A percentile compares a stretch with the other conserved stretches of the same genome.
Evolutionary conservation across 2,797 vertebrate species (phyloP).

Genomic region (Ctenopoma multispine): DNA sequence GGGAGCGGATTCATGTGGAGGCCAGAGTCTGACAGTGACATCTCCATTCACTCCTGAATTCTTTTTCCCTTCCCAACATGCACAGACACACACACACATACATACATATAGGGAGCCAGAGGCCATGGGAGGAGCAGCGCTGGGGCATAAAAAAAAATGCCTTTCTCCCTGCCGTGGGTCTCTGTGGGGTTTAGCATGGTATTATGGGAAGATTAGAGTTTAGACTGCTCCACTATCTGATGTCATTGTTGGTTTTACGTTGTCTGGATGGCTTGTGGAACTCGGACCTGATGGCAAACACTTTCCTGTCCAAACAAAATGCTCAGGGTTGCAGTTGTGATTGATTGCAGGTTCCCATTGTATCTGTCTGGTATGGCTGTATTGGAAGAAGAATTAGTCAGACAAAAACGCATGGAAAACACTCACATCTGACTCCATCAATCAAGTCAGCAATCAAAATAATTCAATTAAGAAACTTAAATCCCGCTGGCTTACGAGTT

Average conservation of each 20-base stretch:
- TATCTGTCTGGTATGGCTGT: slow-evolving; percentile 79
- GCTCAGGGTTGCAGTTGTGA: slow-evolving; percentile 73
- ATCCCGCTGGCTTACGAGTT: slow-evolving; percentile 79
- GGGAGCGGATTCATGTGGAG: slow-evolving; percentile 76
- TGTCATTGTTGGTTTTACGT: slow-evolving; percentile 82
- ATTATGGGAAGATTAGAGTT: slow-evolving; percentile 84
- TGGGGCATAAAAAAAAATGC: slow-evolving; percentile 67
- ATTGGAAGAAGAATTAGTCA: slow-evolving; percentile 80
- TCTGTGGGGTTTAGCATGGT: slow-evolving; percentile 80
- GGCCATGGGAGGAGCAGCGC: slow-evolving; percentile 74
- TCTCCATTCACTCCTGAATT: slow-evolving; percentile 83
- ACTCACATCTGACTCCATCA: slow-evolving; percentile 85
- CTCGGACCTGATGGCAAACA: slow-evolving; percentile 74
- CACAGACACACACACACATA: slow-evolving; percentile 46
- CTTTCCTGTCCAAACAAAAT: slow-evolving; percentile 70
- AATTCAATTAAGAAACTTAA: slow-evolving; percentile 85
- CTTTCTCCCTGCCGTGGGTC: slow-evolving; percentile 72
- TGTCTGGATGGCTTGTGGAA: slow-evolving; percentile 71
- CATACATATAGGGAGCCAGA: slow-evolving; percentile 60
- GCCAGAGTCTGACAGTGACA: slow-evolving; percentile 84
- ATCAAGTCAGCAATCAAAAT: slow-evolving; percentile 86
- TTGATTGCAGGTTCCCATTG: slow-evolving; percentile 84
- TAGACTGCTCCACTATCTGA: slow-evolving; percentile 79
- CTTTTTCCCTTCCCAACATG: slow-evolving; percentile 74
- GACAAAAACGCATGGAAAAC: slow-evolving; percentile 77